Conservation (phyloP, 2,888 invertebrate species). For the Hirtodrosophila histrioides region DNA sequence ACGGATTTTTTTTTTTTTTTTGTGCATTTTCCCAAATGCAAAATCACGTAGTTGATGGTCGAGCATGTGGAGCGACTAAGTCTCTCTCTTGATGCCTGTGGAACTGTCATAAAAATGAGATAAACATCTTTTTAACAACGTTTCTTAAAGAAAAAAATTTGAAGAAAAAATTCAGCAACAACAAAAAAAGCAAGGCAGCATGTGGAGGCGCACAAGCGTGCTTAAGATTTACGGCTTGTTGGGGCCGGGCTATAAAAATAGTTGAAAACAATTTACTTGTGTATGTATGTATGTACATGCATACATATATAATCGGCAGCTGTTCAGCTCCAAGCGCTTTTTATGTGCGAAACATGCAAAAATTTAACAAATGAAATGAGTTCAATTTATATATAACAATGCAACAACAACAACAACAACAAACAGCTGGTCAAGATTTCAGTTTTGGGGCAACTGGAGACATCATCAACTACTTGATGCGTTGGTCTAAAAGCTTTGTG, state of each 20-base stretch:
- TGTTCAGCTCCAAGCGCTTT: slow-evolving; percentile 12
- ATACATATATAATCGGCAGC: slow-evolving; percentile 18
- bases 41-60: slow-evolving; percentile 44
- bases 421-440: slow-evolving; percentile 34
- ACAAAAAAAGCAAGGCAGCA: slow-evolving; percentile 16
- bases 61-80: slow-evolving; percentile 30
- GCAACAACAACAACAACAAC: background rate
- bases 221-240: slow-evolving; percentile 55
- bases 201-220: slow-evolving; percentile 40
- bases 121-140: slow-evolving; percentile 38
- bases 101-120: slow-evolving; percentile 47
- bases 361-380: slow-evolving; percentile 25
- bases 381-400: slow-evolving; percentile 8
- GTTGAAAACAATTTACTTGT: slow-evolving; percentile 53
- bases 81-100: slow-evolving; percentile 13
- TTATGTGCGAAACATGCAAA: slow-evolving; percentile 45
- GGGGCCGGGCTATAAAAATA: slow-evolving; percentile 54
- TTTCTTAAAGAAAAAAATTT: background rate
- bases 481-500: slow-evolving; percentile 17
- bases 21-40: slow-evolving; percentile 39
- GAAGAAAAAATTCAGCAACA: slow-evolving; percentile 2
- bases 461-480: slow-evolving; percentile 12
- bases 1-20: slow-evolving; percentile 5
- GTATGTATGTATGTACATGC: slow-evolving; percentile 2
- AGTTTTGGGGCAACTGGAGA: slow-evolving; percentile 3